phyloP scores from a whole-genome alignment of 2,888 invertebrate species.

The Crematogaster levior region DNA sequence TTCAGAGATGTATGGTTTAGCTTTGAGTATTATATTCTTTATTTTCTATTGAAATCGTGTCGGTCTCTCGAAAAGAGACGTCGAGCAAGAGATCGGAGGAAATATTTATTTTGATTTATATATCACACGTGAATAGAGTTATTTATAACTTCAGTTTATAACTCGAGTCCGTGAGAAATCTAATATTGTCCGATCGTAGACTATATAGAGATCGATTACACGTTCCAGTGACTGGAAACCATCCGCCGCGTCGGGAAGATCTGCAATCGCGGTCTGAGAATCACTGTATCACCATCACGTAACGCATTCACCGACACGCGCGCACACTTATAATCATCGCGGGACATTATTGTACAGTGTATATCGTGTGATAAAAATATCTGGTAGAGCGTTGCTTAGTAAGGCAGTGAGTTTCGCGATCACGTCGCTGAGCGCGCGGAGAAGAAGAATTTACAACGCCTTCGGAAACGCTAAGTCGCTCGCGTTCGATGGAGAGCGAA shows the following conservation, averaged over 20 bases:
- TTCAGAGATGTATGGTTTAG: too few species aligned
- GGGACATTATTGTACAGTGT: background rate
- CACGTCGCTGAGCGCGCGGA: background rate
- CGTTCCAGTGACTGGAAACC: background rate
- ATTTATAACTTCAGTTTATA: background rate
- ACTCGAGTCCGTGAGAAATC: constrained; percentile 12
- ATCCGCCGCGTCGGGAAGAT: background rate
- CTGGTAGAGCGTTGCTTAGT: background rate
- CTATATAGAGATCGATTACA: constrained; percentile 13
- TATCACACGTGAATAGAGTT: constrained; percentile 2
- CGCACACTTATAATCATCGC: constrained; percentile 11
- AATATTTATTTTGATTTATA: background rate
- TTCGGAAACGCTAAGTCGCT: background rate
- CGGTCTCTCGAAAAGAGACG: background rate
- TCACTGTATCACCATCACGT: constrained; percentile 24
- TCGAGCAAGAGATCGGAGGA: background rate
- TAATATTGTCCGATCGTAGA: constrained; percentile 22
- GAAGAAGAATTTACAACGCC: constrained; percentile 14
- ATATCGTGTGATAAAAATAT: constrained; percentile 20
- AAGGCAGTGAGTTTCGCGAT: constrained; percentile 6
- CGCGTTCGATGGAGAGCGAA: background rate
- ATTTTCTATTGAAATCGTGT: background rate
- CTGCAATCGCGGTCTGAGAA: background rate
- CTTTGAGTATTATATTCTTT: background rate
- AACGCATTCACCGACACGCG: constrained; percentile 14